A percentile compares a stretch with the other conserved stretches of the same genome.
These are phyloP conservation scores for Echinometra lucunter DNA, from an alignment of 53 echinoderm and acorn worm species.

Conservation along the genomic window DNA sequence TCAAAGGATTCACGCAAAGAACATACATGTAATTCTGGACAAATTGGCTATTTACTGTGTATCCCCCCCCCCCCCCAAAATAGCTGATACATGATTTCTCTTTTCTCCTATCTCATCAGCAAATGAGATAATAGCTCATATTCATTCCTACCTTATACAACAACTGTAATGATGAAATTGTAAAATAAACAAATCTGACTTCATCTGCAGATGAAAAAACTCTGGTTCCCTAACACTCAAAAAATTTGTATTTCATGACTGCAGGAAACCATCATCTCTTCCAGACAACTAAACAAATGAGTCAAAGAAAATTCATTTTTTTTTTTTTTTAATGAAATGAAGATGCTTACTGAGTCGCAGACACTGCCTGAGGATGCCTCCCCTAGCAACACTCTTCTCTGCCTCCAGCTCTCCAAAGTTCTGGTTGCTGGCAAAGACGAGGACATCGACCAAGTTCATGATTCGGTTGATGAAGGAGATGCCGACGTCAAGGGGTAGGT, in stretches of 20 bases:
- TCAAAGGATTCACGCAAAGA: no score
- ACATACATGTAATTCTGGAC: no score
- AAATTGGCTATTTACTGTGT: no score
- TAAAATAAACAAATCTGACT: neutral
- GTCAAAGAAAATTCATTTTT: no score
- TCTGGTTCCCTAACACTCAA: neutral
- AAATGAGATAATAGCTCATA: neutral
- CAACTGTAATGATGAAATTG: neutral
- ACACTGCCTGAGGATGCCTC: conserved; percentile 96
- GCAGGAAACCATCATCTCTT: neutral
- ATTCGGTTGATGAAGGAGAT: conserved; percentile 99
- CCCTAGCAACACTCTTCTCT: conserved; percentile 97
- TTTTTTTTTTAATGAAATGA: neutral
- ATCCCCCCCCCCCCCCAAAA: no score
- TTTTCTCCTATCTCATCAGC: no score
- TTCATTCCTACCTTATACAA: neutral
- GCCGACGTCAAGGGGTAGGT: conserved; percentile 96
- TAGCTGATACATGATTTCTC: no score
- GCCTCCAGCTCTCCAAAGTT: conserved; percentile 98
- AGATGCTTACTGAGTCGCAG: conserved; percentile 87
- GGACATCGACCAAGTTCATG: conserved; percentile 98
- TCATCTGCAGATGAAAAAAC: neutral
- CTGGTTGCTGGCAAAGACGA: conserved; percentile 99
- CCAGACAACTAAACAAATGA: no score
- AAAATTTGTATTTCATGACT: neutral